Evolutionary conservation across 2,113 vertebrate species (phyloP).

Genomic region (Seriola rivoliana): DNA sequence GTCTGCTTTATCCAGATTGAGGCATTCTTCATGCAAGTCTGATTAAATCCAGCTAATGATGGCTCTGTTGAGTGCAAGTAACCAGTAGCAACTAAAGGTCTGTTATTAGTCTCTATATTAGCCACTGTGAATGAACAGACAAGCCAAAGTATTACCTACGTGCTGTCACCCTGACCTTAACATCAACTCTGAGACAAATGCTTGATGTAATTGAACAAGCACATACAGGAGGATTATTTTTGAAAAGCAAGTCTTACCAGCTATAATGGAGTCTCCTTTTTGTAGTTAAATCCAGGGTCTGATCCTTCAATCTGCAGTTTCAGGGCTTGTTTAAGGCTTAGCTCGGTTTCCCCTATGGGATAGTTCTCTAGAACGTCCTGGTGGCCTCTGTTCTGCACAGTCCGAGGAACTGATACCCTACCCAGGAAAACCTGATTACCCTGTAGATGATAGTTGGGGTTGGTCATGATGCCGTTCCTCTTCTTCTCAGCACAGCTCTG

Average conservation of each 20-base stretch:
- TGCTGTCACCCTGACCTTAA: constrained; percentile 12
- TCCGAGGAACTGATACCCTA: constrained; percentile 92
- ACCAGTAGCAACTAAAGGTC: constrained; percentile 25
- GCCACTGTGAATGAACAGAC: constrained; percentile 16
- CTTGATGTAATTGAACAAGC: constrained; percentile 31
- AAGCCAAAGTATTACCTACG: neutral
- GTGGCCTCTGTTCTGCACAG: constrained; percentile 90
- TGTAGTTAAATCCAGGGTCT: constrained; percentile 96
- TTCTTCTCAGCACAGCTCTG: constrained; percentile 93
- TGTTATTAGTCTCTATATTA: constrained; percentile 28
- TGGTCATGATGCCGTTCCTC: constrained; percentile 98
- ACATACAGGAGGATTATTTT: constrained; percentile 25
- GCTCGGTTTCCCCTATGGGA: constrained; percentile 92
- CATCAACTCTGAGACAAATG: constrained; percentile 47
- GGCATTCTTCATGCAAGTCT: constrained; percentile 57
- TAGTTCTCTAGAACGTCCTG: constrained; percentile 94
- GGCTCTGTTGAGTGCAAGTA: constrained; percentile 34
- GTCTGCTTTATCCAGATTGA: constrained; percentile 43
- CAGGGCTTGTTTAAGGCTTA: constrained; percentile 98
- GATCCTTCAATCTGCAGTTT: constrained; percentile 96
- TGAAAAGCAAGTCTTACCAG: constrained; percentile 82
- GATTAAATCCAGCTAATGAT: constrained; percentile 47
- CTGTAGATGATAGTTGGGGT: constrained; percentile 97
- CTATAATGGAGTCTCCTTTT: constrained; percentile 98
- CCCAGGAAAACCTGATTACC: constrained; percentile 96